phyloP scores from a whole-genome alignment of 2,797 vertebrate genomes.

The Sarcoramphus papa region DNA sequence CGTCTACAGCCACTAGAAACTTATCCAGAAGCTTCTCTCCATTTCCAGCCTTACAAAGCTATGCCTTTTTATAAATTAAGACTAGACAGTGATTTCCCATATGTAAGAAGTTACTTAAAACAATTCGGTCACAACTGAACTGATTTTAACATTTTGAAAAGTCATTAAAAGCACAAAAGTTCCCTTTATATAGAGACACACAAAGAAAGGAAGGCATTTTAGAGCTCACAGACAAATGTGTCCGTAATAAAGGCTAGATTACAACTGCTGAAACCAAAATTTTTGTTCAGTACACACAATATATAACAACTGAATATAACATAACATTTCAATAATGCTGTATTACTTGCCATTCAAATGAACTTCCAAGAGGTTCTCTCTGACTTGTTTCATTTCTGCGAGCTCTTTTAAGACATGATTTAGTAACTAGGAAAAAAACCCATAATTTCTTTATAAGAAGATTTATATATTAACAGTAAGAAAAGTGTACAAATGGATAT shows the following conservation, averaged over 20 bases:
- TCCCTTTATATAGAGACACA: accelerated
- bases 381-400: slow-evolving; percentile 73
- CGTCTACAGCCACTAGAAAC: not conserved
- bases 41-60: not conserved
- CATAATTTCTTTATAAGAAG: not conserved
- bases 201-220: not conserved
- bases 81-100: not conserved
- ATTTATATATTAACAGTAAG: not conserved
- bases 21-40: not conserved
- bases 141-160: not conserved
- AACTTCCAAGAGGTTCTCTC: slow-evolving; percentile 86
- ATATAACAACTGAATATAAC: accelerated
- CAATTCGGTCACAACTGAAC: not conserved
- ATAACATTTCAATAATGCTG: not conserved
- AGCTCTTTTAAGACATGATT: slow-evolving; percentile 85
- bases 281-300: not conserved
- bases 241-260: not conserved
- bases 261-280: not conserved
- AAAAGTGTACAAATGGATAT: not conserved
- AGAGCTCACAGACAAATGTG: not conserved
- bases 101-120: not conserved
- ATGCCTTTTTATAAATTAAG: not conserved
- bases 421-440: slow-evolving; percentile 75
- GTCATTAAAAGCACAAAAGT: not conserved
- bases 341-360: slow-evolving; percentile 84